Base-by-base conservation (phyloP, 2,113 vertebrate species). In the Nesogale talazaci region DNA sequence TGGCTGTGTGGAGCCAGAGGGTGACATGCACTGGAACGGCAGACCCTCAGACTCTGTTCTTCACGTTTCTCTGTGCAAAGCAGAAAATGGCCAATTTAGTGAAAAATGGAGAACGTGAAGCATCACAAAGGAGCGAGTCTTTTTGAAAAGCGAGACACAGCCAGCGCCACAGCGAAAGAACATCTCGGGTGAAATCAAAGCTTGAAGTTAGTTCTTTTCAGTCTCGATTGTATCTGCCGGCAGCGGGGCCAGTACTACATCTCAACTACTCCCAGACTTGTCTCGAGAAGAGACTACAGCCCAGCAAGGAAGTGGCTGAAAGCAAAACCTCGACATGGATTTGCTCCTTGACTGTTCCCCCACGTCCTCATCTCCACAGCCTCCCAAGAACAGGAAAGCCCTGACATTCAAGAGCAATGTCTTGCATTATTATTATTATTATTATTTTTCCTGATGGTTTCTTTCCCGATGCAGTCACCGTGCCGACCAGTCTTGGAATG, bases 31-130 rank as follows among this genome's bases (percentile, higher is more conserved):
- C 29, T 61, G 17, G 10, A 42, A 56, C 15, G 25, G 52, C 65
- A 74, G 40, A 67, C 40, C 61, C 40, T 80, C 72, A n/a, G 36
- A 75, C n/a, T 42, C 36, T 79, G 29, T 69, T 83, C 87, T 87
- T 81, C 67, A 91, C 27, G 69, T 83, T 95, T 90, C 76, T 78
- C 15, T 81, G 56, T 81, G 42, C 75, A 90, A 95, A 93, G n/a
- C 76, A 93, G 59, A 92, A 91, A 70, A 81, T 34, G 31, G 29
- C 17, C 65, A 86, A 56, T 86, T 93, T 77, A 52, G 34, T 78
- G 78, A 85, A 91, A 86, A 89, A 84, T 46, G 83, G 70, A 87
- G 72, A 94, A 25, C 61, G 11, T 42, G 57, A 86, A 91, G 40
- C 36, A 22, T 40, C 23, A 85, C 29, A 77, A 77, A 88, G 52